Conservation (phyloP, 2,888 invertebrate genomes). For the Hylaea fasciaria region DNA sequence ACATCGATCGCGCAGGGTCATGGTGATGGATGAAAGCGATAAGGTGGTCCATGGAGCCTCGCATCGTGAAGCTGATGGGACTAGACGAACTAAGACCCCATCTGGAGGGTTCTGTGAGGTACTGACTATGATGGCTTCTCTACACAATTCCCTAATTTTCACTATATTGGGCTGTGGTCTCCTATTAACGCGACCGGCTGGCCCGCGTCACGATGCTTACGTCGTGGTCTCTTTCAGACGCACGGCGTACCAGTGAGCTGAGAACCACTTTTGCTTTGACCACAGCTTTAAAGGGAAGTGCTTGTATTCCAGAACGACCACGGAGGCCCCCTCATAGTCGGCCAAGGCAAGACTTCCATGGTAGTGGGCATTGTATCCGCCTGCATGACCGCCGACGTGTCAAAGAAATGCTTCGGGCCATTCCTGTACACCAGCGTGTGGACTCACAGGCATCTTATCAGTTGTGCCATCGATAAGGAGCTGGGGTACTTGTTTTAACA, state of each 20-base stretch:
- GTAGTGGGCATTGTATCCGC: conserved; percentile 73
- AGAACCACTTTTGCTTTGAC: too few relatives aligned
- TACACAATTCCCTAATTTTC: too few relatives aligned
- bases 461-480: conserved; percentile 70
- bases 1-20: conserved; percentile 39
- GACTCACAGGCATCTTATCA: conserved; percentile 62
- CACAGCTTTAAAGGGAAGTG: too few relatives aligned
- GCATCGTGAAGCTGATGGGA: conserved; percentile 40
- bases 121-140: too few relatives aligned
- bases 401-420: conserved; percentile 69
- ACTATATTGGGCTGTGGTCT: too few relatives aligned
- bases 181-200: too few relatives aligned
- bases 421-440: conserved; percentile 74
- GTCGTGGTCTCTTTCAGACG: too few relatives aligned
- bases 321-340: conserved; percentile 72
- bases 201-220: too few relatives aligned
- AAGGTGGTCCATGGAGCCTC: conserved; percentile 52
- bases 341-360: conserved; percentile 61
- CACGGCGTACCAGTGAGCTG: too few relatives aligned
- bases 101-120: conserved; percentile 78
- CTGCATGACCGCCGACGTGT: conserved; percentile 58
- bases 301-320: conserved; percentile 68
- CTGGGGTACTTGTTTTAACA: conserved; percentile 55
- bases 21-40: conserved; percentile 32
- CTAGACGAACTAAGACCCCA: conserved; percentile 47